Evolutionary conservation across 2,797 vertebrate species (phyloP), one percentile per base, ranked within the genome.

Genomic region (Alca torda): DNA sequence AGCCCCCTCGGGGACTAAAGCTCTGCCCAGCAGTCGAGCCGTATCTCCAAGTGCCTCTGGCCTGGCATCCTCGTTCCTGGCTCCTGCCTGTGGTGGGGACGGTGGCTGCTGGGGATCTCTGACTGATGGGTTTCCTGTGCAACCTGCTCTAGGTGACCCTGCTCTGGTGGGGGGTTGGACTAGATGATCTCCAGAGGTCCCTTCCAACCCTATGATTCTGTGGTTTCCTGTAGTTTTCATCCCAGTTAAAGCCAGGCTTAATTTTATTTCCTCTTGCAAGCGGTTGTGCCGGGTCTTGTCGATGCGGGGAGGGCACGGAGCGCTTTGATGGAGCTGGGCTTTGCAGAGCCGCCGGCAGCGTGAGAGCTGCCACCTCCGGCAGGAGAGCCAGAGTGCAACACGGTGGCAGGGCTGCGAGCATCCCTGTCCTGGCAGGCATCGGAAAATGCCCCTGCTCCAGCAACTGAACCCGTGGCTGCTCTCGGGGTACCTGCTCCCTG

Each of bases 351-450:
- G 1, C 5, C 1, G 5, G 19, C 0, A 2, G 41, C 2, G 10
- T 13, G 67, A 26, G 67, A 56, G 35, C 51, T 14, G 28, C 39
- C 33, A 6, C 26, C 43, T 25, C 67, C 59, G 6, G 39, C 39
- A 12, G 5, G 6, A 16, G 45, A 41, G 50, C 67, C 9, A 4
- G 39, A 11, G n/a, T 2, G 7, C 5, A 23, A 43, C 12, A 1
- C 1, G 6, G 35, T 14, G 24, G 9, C 64, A 21, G 13, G 30
- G 68, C 59, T 48, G 41, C 4, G 26, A 39, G 54, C 33, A 33
- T 26, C 41, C 1, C 0, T 9, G 10, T 26, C 17, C 76, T 2
- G 1, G 4, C 3, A 3, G 46, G 46, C 39, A 54, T 31, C 0
- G 1, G 53, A 21, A 46, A 26, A 35, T 2, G 13, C 19, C 26